Conservation (phyloP, 1,140 invertebrate genomes). For the Palaemon carinicauda region DNA sequence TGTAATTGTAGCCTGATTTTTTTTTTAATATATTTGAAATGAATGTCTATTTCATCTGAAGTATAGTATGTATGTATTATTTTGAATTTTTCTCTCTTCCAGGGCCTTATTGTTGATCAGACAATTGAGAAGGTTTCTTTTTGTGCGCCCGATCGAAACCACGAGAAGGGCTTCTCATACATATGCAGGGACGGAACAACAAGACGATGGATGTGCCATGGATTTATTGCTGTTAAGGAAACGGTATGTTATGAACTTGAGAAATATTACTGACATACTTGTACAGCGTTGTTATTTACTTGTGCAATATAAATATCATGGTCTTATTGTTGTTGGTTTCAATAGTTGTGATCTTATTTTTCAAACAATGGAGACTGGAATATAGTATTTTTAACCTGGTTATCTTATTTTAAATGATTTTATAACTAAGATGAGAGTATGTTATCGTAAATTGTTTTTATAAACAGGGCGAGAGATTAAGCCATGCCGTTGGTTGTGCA, state of each 20-base stretch:
- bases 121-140: slow-evolving; percentile 99
- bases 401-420: too few relatives aligned
- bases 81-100: slow-evolving; percentile 36
- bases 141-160: slow-evolving; percentile 98
- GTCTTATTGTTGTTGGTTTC: background rate
- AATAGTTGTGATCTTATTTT: background rate
- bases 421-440: too few relatives aligned
- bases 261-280: too few relatives aligned
- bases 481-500: slow-evolving; percentile 98
- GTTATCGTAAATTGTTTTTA: slow-evolving; percentile 5
- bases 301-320: background rate
- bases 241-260: slow-evolving; percentile 69
- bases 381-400: background rate
- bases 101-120: slow-evolving; percentile 97
- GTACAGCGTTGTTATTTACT: background rate
- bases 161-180: slow-evolving; percentile 97
- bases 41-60: background rate
- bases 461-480: slow-evolving; percentile 88
- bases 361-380: background rate
- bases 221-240: slow-evolving; percentile 95
- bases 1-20: too few relatives aligned
- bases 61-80: background rate
- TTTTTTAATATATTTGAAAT: too few relatives aligned
- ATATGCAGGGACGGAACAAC: slow-evolving; percentile 86
- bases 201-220: slow-evolving; percentile 99